Base-by-base conservation (phyloP, 2,797 vertebrate genomes). In the Helicolenus hilgendorfi region DNA sequence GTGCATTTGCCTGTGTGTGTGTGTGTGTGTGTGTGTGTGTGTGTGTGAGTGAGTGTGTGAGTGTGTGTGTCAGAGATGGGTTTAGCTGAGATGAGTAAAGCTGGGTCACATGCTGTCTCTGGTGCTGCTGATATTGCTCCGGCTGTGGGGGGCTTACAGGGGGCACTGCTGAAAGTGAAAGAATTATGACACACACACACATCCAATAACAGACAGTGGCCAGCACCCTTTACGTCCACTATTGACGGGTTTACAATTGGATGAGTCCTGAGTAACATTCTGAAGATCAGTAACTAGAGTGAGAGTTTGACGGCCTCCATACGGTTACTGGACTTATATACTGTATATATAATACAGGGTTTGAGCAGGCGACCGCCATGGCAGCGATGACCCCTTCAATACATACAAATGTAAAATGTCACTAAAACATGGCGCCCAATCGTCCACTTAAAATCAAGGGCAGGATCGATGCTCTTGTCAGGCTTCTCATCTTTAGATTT, bases 71-170 rank as follows among this genome's bases (percentile, higher is more conserved):
- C 33, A 77, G 87, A 87, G 83, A 88, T 84, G 84, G 88, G 85
- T 91, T 96, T 92, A 92, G 93, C 91, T 60, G 88, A 94, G 93
- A 97, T 88, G 94, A 96, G 92, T 93, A 94, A 94, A 95, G 93
- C 89, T 80, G 73, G 93, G 94, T 95, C 94, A 93, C 91, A 90
- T 91, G 87, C 72, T 78, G 89, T 94, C 79, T 96, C 89, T 95
- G 95, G 87, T 89, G 85, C 88, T 89, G 89, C 94, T 96, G 94
- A 96, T 96, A 96, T 95, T 96, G 90, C 92, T 94, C 87, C 13
- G 60, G 86, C 91, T 85, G 63, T 89, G 76, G 81, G 84, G 84
- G 83, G 87, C 56, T 87, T 80, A 88, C 60, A 62, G 73, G 72
- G 88, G 89, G 79, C 84, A 88, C 56, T 27, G 77, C 84, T 81